These are phyloP conservation scores for Rhadina sibilatrix DNA, from an alignment of 2,113 vertebrate species.

Conservation along the genomic window DNA sequence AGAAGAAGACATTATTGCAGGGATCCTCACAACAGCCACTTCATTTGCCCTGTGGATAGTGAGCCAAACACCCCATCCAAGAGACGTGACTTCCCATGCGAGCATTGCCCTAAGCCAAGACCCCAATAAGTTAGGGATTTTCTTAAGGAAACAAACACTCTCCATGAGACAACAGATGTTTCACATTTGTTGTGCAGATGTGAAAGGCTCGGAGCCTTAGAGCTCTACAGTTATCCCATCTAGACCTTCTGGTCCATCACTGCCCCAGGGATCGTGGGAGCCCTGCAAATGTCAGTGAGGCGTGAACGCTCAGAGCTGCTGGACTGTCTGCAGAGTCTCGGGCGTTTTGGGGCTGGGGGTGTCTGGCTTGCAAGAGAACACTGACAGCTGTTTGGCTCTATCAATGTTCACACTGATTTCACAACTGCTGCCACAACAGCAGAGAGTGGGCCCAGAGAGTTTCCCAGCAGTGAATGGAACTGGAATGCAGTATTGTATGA, in stretches of 20 bases:
- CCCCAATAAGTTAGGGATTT: neutral
- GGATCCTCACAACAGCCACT: neutral
- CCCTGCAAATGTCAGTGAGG: neutral
- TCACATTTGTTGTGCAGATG: constrained; percentile 9
- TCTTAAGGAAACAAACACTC: constrained; percentile 9
- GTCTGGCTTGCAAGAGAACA: neutral
- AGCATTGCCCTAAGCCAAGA: neutral
- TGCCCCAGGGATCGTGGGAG: neutral
- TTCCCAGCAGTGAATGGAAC: neutral
- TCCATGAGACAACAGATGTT: neutral
- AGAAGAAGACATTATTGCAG: neutral
- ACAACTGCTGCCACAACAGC: neutral
- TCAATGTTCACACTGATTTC: neutral
- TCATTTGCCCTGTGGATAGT: neutral
- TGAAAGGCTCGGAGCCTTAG: neutral
- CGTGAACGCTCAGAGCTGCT: neutral
- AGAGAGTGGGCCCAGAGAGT: neutral
- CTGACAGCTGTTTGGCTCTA: neutral
- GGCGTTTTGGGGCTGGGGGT: neutral
- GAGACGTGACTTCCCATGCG: rapidly evolving
- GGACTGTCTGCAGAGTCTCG: neutral
- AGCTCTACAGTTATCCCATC: neutral
- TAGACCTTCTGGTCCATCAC: neutral
- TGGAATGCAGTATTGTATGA: neutral
- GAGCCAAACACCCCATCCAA: neutral